Base-by-base conservation (phyloP, 2,797 vertebrate genomes). In the Cirrhinus mrigala region DNA sequence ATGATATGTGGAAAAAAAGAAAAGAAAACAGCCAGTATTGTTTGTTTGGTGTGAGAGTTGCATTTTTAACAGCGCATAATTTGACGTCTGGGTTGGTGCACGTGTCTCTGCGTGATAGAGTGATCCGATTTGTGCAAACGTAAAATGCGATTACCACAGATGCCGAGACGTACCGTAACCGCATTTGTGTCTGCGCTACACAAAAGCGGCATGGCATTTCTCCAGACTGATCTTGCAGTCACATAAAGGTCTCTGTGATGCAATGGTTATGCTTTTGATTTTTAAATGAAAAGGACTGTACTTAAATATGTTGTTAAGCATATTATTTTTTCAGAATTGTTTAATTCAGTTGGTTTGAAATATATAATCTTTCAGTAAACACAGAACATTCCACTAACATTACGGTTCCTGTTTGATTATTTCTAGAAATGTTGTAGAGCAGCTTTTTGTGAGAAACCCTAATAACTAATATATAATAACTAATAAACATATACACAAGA, bases 111-210 rank as follows among this genome's bases (percentile, higher is more conserved):
- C 62, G 82, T 86, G 70, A 81, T 46, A 70, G 50, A 71, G 75
- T 84, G 84, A 92, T 91, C 74, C 82, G 74, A 92, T 92, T 90
- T 87, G 78, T 75, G 69, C 86, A 75, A 87, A 86, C 70, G 83
- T 87, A 76, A 89, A 93, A 94, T 79, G 89, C 85, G 88, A 92
- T 93, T 91, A 91, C 76, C 29, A 71, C 73, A 7, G 70, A 54
- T 50, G 37, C 62, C 3, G 64, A 29, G 81, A 84, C 54, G 76
- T 70, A 64, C 86, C 79, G 85, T 88, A 89, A 90, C 90, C 22
- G 75, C 82, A 82, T 91, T 81, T 89, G 83, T 79, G 86, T 90
- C 88, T 90, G 90, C 86, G 88, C 90, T 88, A 91, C 91, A 92
- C 83, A 85, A 87, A 90, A 71, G 87, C 85, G 83, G 86, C 81